Evolutionary conservation across 2,888 invertebrate species (phyloP), one percentile per base, ranked within the genome.

Genomic region (Pediacus dermestoides): DNA sequence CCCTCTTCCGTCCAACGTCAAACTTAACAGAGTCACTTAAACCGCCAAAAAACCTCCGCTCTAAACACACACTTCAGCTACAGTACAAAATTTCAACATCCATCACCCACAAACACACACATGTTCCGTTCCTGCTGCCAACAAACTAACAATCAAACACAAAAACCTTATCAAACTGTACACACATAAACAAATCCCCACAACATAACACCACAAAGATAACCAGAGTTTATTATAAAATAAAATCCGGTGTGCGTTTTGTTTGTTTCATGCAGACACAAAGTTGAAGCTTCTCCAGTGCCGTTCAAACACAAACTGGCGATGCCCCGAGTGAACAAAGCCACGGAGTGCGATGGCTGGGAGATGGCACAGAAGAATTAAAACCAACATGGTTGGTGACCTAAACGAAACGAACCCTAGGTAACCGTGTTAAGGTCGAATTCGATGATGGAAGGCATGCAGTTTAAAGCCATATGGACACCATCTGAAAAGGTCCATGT

Each of bases 381-480:
- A n/a, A 28, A 28, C 28, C 28, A 28, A 9, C 38, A 38, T 39
- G 35, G 37, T 27, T 35, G 37, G 14, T 28, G 28, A 28, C 28
- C 28, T 4, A 28, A 35, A 36, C 21, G 32, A 26, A 36, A 16
- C 28, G 31, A 25, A 34, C 25, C 34, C 47, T 47, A 49, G 50
- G 50, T 50, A 49, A 51, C 53, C 51, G 47, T 51, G 53, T 51
- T 53, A 53, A 53, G 53, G 53, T 51, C 53, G 48, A 37, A 26
- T 28, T 21, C 15, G 39, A 23, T 16, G 16, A 14, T 13, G 14
- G 22, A 18, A 21, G 37, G 16, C 21, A 21, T 28, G 12, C 7
- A 25, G 23, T 16, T 28, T 14, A 14, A 10, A 10, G 28, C 28
- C 28, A 11, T 11, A 28, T 28, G 7, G 28, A 14, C n/a, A 7